Evolutionary conservation across 2,113 vertebrate species (phyloP), one percentile per base, ranked within the genome.

Genomic region (Erythrolamprus reginae): DNA sequence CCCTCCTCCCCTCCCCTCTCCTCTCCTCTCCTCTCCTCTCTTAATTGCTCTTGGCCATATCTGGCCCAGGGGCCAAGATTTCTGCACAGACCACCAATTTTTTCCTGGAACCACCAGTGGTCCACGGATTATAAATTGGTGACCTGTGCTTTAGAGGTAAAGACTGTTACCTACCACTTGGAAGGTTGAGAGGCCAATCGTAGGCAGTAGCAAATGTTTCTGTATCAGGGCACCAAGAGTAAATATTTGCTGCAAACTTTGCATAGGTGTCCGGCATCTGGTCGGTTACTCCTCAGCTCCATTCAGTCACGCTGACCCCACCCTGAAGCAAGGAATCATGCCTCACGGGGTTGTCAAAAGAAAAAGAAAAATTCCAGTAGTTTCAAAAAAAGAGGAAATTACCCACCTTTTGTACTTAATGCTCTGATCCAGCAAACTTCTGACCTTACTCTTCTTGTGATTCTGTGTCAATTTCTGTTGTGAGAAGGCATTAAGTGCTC

Each of bases 391-490:
- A 42, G 70, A 65, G 17, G 17, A 77, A 77, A 38, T 77, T 38
- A 33, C 15, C 65, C 33, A 38, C n/a, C n/a, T 33, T 77, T 77
- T 77, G 70, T 42, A 77, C 50, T 33, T 45, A 10, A 89, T 52
- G 48, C 3, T 4, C 19, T 24, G 45, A 61, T 61, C 45, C 23
- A 90, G 55, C 23, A 51, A 51, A n/a, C 82, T 84, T 58, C 3
- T 28, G 26, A 10, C 26, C 50, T n/a, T 47, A 21, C 15, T 19
- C 47, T 84, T 56, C 42, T 84, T 21, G n/a, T 48, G 70, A 33
- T 45, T 47, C 65, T 53, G 33, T 33, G 1, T 0, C 24, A 1
- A 12, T 0, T 19, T 1, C 2, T 8, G 2, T 17, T 48, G 2
- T 3, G 9, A 77, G 33, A 42, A 77, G 17, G 70, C 17, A 9